Percentiles rank a stretch among this genome's conserved stretches.
Conservation (phyloP, 2,113 vertebrate genomes). For the Glaucidium brasilianum region DNA sequence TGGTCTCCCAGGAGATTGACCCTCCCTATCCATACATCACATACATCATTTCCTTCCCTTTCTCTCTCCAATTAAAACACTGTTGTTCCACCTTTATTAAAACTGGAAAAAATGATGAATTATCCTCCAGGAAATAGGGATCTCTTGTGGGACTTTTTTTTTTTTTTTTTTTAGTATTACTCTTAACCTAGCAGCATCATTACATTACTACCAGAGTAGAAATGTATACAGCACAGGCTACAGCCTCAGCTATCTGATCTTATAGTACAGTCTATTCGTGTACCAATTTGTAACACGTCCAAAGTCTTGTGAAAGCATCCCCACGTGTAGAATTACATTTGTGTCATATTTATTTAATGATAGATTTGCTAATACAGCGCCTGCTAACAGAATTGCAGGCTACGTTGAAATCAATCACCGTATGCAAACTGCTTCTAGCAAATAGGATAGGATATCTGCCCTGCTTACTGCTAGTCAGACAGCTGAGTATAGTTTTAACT, state of each 20-base stretch:
- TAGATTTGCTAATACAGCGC: conserved; percentile 16
- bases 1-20: not conserved
- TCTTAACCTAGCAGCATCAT: not conserved
- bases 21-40: not conserved
- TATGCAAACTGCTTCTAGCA: not conserved
- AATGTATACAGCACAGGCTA: not conserved
- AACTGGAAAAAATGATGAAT: accelerated
- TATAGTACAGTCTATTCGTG: not conserved
- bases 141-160: not conserved
- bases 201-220: not conserved
- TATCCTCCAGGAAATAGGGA: not conserved
- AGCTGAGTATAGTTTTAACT: not conserved
- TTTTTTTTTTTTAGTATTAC: not conserved
- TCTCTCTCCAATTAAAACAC: not conserved
- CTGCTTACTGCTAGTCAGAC: not conserved
- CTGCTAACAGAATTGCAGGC: not conserved
- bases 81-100: not conserved
- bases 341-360: conserved; percentile 63
- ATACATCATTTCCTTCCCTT: not conserved
- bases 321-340: conserved; percentile 1
- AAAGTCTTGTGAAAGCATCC: conserved; percentile 1
- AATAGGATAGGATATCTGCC: not conserved
- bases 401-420: not conserved
- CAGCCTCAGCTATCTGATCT: conserved; percentile 26
- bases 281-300: conserved; percentile 34